A percentile compares a stretch with the other conserved stretches of the same genome.
Evolutionary conservation across 2,113 vertebrate species (phyloP).

Genomic region (Gasterosteus nipponicus): DNA sequence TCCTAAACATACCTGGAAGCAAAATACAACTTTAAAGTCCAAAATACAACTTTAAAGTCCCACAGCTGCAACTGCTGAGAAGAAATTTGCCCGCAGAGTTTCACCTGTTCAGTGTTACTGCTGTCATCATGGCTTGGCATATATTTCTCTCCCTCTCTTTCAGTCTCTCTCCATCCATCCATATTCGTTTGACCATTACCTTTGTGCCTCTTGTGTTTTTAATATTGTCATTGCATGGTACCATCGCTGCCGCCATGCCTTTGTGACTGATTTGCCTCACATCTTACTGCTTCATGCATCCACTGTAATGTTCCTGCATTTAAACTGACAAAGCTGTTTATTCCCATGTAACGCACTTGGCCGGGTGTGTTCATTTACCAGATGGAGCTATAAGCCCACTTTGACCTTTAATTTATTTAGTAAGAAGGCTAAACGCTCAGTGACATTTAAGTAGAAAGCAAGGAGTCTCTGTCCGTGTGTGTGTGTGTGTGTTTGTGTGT

Average conservation of each 20-base stretch:
- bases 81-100: slow-evolving; percentile 59
- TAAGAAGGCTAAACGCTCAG: background rate
- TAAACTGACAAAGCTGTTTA: slow-evolving; percentile 33
- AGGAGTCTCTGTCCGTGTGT: background rate
- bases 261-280: slow-evolving; percentile 57
- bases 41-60: slow-evolving; percentile 42
- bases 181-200: slow-evolving; percentile 59
- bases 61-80: slow-evolving; percentile 61
- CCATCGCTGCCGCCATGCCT: slow-evolving; percentile 60
- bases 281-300: slow-evolving; percentile 60
- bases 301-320: slow-evolving; percentile 38
- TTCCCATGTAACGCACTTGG: slow-evolving; percentile 16
- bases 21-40: slow-evolving; percentile 42
- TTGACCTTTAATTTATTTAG: background rate
- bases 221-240: slow-evolving; percentile 72
- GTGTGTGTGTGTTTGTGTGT: background rate
- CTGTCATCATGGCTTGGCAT: slow-evolving; percentile 73
- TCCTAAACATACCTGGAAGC: slow-evolving; percentile 37
- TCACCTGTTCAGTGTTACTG: slow-evolving; percentile 65
- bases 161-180: slow-evolving; percentile 75
- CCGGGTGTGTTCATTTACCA: slow-evolving; percentile 11
- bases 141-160: slow-evolving; percentile 76
- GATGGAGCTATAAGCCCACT: background rate
- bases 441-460: background rate
- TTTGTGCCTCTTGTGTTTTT: slow-evolving; percentile 68